phyloP scores from a whole-genome alignment of 2,797 vertebrate species.

The Notolabrus celidotus region DNA sequence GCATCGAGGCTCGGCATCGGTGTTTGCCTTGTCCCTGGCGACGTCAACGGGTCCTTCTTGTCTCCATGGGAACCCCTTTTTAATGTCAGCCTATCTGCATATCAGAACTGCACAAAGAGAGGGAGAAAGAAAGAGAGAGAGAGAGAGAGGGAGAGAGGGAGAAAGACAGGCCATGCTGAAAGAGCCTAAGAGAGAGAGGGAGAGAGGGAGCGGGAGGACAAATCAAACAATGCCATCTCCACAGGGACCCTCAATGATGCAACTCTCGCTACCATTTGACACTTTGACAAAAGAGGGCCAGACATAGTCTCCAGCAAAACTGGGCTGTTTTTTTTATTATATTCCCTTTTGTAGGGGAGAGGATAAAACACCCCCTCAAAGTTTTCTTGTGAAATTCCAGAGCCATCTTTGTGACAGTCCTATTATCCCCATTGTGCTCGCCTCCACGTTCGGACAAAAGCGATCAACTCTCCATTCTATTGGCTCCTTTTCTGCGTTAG shows the following conservation, averaged over 20 bases:
- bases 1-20: conserved; percentile 65
- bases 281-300: conserved; percentile 79
- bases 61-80: conserved; percentile 88
- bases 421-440: conserved; percentile 69
- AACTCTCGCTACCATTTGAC: conserved; percentile 77
- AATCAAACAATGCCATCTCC: conserved; percentile 81
- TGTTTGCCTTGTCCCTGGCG: conserved; percentile 79
- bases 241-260: conserved; percentile 79
- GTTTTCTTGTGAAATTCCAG: conserved; percentile 69
- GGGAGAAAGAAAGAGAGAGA: conserved; percentile 38
- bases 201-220: conserved; percentile 65
- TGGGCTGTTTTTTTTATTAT: conserved; percentile 70
- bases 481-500: conserved; percentile 44
- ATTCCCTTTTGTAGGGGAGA: conserved; percentile 60
- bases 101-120: conserved; percentile 84
- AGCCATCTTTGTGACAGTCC: conserved; percentile 68
- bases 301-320: conserved; percentile 71
- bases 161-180: conserved; percentile 65
- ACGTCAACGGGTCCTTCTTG: conserved; percentile 78
- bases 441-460: conserved; percentile 70
- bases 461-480: conserved; percentile 56
- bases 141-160: conserved; percentile 49
- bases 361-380: conserved; percentile 68
- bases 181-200: conserved; percentile 44
- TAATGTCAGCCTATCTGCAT: conserved; percentile 89